These are phyloP conservation scores for Eucidaris tribuloides DNA, from an alignment of 35 echinoderm and acorn worm genomes.

Conservation along the genomic window DNA sequence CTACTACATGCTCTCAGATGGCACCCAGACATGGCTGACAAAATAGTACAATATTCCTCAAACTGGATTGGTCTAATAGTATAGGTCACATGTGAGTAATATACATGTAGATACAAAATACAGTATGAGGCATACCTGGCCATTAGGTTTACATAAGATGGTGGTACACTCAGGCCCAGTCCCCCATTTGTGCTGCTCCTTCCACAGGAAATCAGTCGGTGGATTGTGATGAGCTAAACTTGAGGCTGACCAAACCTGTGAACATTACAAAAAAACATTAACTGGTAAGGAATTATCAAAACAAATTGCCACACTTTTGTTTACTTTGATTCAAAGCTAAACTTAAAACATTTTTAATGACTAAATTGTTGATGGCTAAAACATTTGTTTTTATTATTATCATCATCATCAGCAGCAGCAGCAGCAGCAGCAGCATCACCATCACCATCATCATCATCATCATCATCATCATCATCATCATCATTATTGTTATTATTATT, in stretches of 20 bases:
- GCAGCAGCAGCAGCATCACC: neutral
- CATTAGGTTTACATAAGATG: constrained; percentile 94
- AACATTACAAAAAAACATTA: neutral
- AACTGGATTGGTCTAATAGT: no score
- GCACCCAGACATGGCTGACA: no score
- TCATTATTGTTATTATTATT: neutral
- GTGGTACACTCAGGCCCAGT: constrained; percentile 98
- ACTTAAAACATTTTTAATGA: no score
- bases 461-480: neutral
- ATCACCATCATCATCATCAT: neutral
- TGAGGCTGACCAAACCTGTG: constrained; percentile 89
- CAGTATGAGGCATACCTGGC: constrained; percentile 89
- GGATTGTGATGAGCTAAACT: constrained; percentile 90
- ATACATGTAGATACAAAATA: no score
- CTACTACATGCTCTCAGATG: no score
- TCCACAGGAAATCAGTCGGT: constrained; percentile 94
- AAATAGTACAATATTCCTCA: no score
- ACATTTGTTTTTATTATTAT: no score
- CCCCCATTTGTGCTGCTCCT: constrained; percentile 94
- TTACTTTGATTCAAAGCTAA: no score
- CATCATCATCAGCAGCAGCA: neutral
- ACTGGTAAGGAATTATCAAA: neutral
- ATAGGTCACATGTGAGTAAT: no score
- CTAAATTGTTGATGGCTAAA: no score
- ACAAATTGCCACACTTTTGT: no score